These are phyloP conservation scores for Hydropsyche tenuis DNA, from an alignment of 1,140 invertebrate genomes.

Conservation along the genomic window DNA sequence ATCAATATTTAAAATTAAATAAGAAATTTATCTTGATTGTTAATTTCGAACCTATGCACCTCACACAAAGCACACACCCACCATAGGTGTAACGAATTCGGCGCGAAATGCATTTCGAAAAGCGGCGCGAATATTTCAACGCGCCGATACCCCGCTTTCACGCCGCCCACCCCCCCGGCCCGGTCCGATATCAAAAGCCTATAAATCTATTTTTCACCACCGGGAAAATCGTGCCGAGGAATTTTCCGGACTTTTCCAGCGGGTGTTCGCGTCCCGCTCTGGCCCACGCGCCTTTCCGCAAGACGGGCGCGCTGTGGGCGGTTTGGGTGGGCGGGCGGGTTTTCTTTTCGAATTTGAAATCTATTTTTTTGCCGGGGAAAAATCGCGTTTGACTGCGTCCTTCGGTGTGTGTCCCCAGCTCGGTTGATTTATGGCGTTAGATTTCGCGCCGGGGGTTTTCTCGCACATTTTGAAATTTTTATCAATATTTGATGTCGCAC, in stretches of 20 bases:
- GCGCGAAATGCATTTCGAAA: too few relatives aligned
- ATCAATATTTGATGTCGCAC: constrained; percentile 26
- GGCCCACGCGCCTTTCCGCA: too few relatives aligned
- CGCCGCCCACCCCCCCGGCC: too few relatives aligned
- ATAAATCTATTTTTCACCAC: constrained; percentile 39
- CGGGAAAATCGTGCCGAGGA: background rate
- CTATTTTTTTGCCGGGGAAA: constrained; percentile 28
- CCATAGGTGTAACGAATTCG: background rate
- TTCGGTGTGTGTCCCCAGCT: background rate
- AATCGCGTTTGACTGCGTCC: constrained; percentile 35
- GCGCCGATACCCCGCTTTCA: constrained; percentile 12
- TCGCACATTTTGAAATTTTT: constrained; percentile 30
- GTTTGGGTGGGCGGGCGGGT: too few relatives aligned
- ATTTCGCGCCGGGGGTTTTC: background rate
- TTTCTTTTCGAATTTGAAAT: constrained; percentile 36
- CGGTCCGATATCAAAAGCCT: constrained; percentile 34
- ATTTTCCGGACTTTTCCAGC: too few relatives aligned
- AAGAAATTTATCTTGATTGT: too few relatives aligned
- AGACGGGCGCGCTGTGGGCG: background rate
- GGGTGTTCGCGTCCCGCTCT: too few relatives aligned
- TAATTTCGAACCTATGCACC: too few relatives aligned
- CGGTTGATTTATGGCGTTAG: constrained; percentile 28
- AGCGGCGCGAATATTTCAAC: constrained; percentile 23
- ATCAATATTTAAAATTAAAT: too few relatives aligned
- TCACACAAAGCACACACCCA: background rate